Conservation (phyloP, 2,888 invertebrate genomes). For the Scaptomyza cyrtandrae region DNA sequence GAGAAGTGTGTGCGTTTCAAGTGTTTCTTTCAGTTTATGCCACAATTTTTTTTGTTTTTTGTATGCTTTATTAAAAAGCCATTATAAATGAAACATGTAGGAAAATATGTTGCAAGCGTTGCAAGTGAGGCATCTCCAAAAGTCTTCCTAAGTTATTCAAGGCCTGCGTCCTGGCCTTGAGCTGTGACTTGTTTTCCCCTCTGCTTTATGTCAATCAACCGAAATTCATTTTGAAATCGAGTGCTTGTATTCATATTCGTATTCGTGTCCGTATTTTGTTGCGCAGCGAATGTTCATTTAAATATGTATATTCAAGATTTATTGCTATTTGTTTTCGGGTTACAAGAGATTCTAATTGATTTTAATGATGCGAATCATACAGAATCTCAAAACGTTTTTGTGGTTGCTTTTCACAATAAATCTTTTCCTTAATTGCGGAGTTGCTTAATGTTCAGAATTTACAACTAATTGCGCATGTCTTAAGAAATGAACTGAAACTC, state of each 20-base stretch:
- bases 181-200: constrained; percentile 14
- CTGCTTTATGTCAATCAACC: constrained; percentile 56
- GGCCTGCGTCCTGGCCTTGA: constrained; percentile 30
- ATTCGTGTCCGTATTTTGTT: background rate
- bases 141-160: constrained; percentile 2
- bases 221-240: constrained; percentile 49
- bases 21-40: constrained; percentile 29
- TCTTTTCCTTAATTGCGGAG: constrained; percentile 7
- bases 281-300: constrained; percentile 24
- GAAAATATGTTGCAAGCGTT: constrained; percentile 35
- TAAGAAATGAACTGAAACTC: background rate
- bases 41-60: background rate
- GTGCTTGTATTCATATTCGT: background rate
- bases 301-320: constrained; percentile 41
- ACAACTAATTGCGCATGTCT: constrained; percentile 1
- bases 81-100: constrained; percentile 48
- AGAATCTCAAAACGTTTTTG: background rate
- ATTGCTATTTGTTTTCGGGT: constrained; percentile 34
- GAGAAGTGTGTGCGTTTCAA: constrained; percentile 41
- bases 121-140: constrained; percentile 30
- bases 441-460: background rate
- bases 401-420: too few species aligned
- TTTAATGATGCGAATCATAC: constrained; percentile 37
- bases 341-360: constrained; percentile 58
- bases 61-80: constrained; percentile 67